Evolutionary conservation across 2,888 invertebrate species (phyloP).

Genomic region (Lithophane leautieri): DNA sequence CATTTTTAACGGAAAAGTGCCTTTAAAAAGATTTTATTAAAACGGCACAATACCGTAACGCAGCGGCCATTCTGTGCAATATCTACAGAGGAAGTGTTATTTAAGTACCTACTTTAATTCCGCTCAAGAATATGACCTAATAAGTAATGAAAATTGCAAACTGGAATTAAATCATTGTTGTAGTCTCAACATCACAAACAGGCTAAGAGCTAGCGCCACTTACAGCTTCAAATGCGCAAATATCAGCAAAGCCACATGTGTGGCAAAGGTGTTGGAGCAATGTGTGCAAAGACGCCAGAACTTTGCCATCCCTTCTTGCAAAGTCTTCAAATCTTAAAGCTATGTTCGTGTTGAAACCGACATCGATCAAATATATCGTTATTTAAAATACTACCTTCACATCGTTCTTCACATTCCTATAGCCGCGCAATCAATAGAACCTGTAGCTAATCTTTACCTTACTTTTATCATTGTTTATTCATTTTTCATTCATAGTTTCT

Average conservation of each 20-base stretch:
- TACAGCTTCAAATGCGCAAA: not conserved
- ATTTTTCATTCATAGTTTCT: not conserved
- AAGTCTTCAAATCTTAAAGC: not conserved
- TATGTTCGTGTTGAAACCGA: not conserved
- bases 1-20: not conserved
- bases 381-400: not conserved
- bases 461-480: not conserved
- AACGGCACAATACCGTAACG: not conserved
- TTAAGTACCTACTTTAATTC: not conserved
- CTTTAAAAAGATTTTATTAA: conserved; percentile 20
- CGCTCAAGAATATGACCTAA: not conserved
- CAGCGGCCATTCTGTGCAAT: not conserved
- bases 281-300: not conserved
- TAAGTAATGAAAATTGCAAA: not conserved
- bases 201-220: not conserved
- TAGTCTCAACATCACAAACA: not conserved
- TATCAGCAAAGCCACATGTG: not conserved
- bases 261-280: not conserved
- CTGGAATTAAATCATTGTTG: not conserved
- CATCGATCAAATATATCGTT: not conserved
- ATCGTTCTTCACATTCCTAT: not conserved
- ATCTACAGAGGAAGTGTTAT: not conserved
- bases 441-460: conserved; percentile 1
- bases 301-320: not conserved
- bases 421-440: not conserved